Conservation (phyloP, 2,113 vertebrate species). For the Triplophysa dalaica region DNA sequence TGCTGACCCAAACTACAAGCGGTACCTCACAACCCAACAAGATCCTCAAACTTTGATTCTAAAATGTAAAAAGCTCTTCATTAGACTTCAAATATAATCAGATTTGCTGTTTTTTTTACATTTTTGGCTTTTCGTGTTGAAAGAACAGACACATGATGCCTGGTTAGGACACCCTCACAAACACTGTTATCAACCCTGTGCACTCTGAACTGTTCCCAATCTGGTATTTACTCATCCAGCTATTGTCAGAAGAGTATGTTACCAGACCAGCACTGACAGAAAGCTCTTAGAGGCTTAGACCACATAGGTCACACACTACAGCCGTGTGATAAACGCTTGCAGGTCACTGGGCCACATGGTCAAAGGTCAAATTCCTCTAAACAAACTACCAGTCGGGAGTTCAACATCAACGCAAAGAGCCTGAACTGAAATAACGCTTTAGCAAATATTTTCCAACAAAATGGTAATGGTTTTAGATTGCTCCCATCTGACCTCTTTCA, state of each 20-base stretch:
- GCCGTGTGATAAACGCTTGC: background rate
- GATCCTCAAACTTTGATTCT: no score
- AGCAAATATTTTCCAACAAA: no score
- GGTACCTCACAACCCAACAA: no score
- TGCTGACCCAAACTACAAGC: no score
- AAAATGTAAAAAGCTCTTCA: no score
- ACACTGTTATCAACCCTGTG: slow-evolving; percentile 7
- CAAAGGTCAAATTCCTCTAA: slow-evolving; percentile 1
- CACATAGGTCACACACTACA: slow-evolving; percentile 9
- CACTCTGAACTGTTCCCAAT: slow-evolving; percentile 3
- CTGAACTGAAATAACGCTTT: background rate
- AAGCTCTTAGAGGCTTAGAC: slow-evolving; percentile 22
- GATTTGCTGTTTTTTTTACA: no score
- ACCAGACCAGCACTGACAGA: slow-evolving; percentile 5
- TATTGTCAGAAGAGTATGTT: background rate
- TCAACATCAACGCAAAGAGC: background rate
- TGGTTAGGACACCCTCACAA: background rate
- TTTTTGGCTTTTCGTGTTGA: no score
- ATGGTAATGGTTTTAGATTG: background rate
- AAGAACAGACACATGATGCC: background rate
- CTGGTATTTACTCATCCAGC: slow-evolving; percentile 5
- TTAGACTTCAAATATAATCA: no score
- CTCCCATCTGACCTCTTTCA: background rate
- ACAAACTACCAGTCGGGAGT: slow-evolving; percentile 1
- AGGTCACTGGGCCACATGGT: slow-evolving; percentile 6